phyloP scores from a whole-genome alignment of 1,140 invertebrate genomes.

The Anagrus nilaparvatae region DNA sequence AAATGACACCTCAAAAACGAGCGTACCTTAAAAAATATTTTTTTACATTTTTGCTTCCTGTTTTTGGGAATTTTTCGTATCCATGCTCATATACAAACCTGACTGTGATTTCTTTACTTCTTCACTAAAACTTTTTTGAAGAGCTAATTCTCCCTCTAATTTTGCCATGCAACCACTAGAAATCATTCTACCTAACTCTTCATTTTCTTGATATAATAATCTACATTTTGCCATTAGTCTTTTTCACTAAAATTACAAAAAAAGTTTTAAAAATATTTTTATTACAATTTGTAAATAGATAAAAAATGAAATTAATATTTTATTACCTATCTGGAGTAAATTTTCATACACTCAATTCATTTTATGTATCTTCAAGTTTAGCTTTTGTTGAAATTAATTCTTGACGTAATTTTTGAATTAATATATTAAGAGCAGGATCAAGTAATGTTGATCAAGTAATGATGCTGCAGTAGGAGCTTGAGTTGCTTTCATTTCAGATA shows the following conservation, averaged over 20 bases:
- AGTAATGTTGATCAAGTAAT: slow-evolving; percentile 72
- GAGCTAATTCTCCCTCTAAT: slow-evolving; percentile 86
- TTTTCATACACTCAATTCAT: slow-evolving; percentile 96
- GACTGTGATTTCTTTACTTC: slow-evolving; percentile 96
- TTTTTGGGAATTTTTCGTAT: slow-evolving; percentile 11
- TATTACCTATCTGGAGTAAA: slow-evolving; percentile 90
- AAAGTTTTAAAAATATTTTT: no score
- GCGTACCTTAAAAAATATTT: no score
- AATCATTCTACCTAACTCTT: slow-evolving; percentile 92
- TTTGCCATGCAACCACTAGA: slow-evolving; percentile 90
- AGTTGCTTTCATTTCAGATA: slow-evolving; percentile 77
- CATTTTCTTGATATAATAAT: slow-evolving; percentile 95
- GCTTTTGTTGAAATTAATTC: slow-evolving; percentile 83
- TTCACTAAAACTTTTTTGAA: slow-evolving; percentile 91
- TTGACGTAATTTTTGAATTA: slow-evolving; percentile 84
- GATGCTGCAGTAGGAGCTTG: slow-evolving; percentile 69
- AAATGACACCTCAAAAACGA: no score
- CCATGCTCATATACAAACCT: slow-evolving; percentile 58
- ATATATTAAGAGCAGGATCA: slow-evolving; percentile 91
- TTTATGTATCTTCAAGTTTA: slow-evolving; percentile 92
- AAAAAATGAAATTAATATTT: no score
- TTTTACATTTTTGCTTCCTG: no score
- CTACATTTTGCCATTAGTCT: slow-evolving; percentile 95
- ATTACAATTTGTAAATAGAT: no score
- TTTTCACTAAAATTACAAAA: slow-evolving; percentile 55